Percentiles rank a stretch among this genome's conserved stretches.
phyloP scores from a whole-genome alignment of 2,888 invertebrate genomes.

The Lordiphosa andalusiaca region DNA sequence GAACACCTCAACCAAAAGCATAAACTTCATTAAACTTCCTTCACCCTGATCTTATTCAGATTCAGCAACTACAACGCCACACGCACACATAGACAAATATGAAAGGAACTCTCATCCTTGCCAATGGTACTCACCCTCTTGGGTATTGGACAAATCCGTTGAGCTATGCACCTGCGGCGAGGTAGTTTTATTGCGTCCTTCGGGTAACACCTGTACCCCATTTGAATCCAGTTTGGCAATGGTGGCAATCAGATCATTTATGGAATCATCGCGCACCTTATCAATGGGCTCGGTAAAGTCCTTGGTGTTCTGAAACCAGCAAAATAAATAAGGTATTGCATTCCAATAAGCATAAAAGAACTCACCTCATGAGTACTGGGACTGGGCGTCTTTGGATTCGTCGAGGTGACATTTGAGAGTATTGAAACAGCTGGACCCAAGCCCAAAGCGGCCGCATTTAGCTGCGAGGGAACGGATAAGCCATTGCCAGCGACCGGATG shows the following conservation, averaged over 20 bases:
- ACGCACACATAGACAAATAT: constrained; percentile 20
- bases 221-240: constrained; percentile 93
- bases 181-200: constrained; percentile 81
- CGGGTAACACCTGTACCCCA: constrained; percentile 88
- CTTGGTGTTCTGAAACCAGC: constrained; percentile 78
- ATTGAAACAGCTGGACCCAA: constrained; percentile 76
- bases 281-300: constrained; percentile 87
- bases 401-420: constrained; percentile 84
- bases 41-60: constrained; percentile 4
- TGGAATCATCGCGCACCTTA: constrained; percentile 91
- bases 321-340: neutral
- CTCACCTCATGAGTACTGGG: constrained; percentile 85
- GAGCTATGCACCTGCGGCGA: constrained; percentile 89
- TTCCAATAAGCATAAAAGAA: neutral
- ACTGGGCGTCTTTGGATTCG: constrained; percentile 92
- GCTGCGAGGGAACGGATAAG: constrained; percentile 47
- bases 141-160: constrained; percentile 83
- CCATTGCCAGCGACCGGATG: constrained; percentile 48
- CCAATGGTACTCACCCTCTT: constrained; percentile 75
- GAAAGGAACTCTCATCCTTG: neutral
- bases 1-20: neutral
- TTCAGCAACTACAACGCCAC: constrained; percentile 26
- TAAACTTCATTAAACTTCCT: neutral
- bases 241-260: constrained; percentile 92
- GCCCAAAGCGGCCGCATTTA: constrained; percentile 73